Evolutionary conservation across 2,888 invertebrate species (phyloP).

Genomic region (Papilio elwesi): DNA sequence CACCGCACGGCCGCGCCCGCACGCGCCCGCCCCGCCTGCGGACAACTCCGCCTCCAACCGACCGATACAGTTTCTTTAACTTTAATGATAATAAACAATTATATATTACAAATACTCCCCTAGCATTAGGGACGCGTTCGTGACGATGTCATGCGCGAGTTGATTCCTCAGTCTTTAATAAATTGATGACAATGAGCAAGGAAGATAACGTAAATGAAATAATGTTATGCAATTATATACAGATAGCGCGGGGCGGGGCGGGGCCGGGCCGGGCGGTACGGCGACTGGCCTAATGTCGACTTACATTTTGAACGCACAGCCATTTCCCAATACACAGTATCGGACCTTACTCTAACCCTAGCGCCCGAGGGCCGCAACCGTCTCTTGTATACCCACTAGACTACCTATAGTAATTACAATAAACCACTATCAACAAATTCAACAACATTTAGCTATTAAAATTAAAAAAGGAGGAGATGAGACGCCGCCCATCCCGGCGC

Average conservation of each 20-base stretch:
- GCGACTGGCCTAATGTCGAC: constrained; percentile 71
- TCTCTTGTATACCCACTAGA: constrained; percentile 70
- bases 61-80: constrained; percentile 53
- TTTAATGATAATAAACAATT: constrained; percentile 65
- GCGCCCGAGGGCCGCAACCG: constrained; percentile 72
- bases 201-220: constrained; percentile 79
- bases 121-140: constrained; percentile 75
- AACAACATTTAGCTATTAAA: constrained; percentile 84
- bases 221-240: constrained; percentile 82
- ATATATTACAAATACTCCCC: constrained; percentile 73
- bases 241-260: constrained; percentile 63
- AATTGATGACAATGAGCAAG: constrained; percentile 84
- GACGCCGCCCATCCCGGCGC: constrained; percentile 48
- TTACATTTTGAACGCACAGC: constrained; percentile 78
- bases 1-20: constrained; percentile 37
- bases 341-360: constrained; percentile 68
- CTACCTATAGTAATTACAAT: constrained; percentile 76
- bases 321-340: constrained; percentile 76
- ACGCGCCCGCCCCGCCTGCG: constrained; percentile 55
- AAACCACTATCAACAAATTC: constrained; percentile 82
- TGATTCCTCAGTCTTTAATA: constrained; percentile 84
- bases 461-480: constrained; percentile 70
- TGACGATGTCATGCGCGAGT: constrained; percentile 82
- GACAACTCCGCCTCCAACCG: constrained; percentile 62
- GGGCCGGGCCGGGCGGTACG: constrained; percentile 49